Conservation (phyloP, 2,113 vertebrate species). For the Tursiops truncatus region DNA sequence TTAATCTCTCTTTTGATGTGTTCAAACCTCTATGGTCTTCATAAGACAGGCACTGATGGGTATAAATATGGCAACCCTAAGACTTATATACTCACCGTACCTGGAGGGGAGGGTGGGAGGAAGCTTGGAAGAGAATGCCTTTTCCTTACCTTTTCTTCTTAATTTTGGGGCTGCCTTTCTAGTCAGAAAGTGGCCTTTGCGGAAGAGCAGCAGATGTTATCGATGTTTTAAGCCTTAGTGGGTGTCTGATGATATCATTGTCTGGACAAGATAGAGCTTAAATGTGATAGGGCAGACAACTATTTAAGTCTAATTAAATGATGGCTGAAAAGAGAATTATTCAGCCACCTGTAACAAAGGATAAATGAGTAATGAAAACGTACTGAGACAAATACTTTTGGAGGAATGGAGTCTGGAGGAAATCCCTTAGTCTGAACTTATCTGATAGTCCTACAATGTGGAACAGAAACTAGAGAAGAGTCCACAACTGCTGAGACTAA, state of each 20-base stretch:
- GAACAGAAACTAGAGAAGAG: background rate
- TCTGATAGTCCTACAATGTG: background rate
- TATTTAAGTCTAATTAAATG: background rate
- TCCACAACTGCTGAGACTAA: background rate
- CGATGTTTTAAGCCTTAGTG: background rate
- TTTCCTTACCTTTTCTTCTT: background rate
- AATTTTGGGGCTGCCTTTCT: background rate
- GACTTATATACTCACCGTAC: background rate
- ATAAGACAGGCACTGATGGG: background rate
- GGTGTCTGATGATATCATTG: background rate
- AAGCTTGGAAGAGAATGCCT: background rate
- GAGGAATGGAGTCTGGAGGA: background rate
- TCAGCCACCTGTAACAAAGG: background rate
- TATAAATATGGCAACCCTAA: background rate
- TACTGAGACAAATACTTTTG: background rate
- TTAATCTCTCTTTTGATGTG: background rate
- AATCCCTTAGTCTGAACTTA: background rate
- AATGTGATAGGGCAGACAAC: background rate
- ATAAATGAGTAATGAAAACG: background rate
- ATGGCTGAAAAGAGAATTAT: background rate
- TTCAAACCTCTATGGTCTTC: background rate
- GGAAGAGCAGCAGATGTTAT: background rate
- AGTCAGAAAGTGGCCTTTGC: background rate
- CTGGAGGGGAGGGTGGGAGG: background rate
- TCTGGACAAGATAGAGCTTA: background rate